Base-by-base conservation (phyloP, 2,888 invertebrate species). In the Entomobrya proxima region DNA sequence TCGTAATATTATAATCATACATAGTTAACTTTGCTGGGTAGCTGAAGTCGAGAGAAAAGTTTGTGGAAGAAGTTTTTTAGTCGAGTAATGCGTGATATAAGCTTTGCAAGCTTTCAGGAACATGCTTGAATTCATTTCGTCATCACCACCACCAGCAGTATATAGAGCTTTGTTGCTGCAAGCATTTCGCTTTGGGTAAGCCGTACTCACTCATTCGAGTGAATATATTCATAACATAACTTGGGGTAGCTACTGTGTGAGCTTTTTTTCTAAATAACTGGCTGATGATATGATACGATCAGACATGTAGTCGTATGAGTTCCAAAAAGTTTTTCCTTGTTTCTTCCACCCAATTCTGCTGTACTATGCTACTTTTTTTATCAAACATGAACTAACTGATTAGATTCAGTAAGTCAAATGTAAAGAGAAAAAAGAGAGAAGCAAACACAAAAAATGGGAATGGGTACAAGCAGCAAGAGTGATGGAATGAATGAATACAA, bases 101-200 rank as follows among this genome's bases (percentile, higher is more conserved):
- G 61, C 47, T n/a, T n/a, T 52, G 21, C 24, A 69, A 24, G 37
- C 11, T 11, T 4, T 47, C 61, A 67, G 58, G 32, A 75, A 82
- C 82, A 82, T 82, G 74, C 47, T 75, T 82, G 61, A 82, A 82
- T 82, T 82, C 82, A 82, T 82, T 75, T 82, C 37, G 47, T 64
- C 37, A 27, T 80, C 75, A 58, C 55, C 75, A 35, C 47, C 50
- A 50, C 44, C 44, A 75, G 44, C 15, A 40, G 7, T 40, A 40
- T 15, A 82, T 75, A 75, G 75, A 44, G 37, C 27, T 64, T 67
- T 58, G 6, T 30, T 75, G 32, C 35, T 75, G 47, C 2, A 5
- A n/a, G 44, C 69, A 32, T 52, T 74, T 50, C 27, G 69, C 69
- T 24, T 40, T 69, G 40, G 44, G 1, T 40, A 40, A 11, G 7